Evolutionary conservation across 2,113 vertebrate species (phyloP).

Genomic region (human (Homo sapiens)): GRCh38 chr7:118782501-118783000

Average conservation of each 20-base stretch:
- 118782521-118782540: background rate
- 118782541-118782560: background rate
- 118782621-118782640: background rate
- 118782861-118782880: background rate
- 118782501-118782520: background rate
- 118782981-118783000: background rate
- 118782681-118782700: background rate
- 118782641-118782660: background rate
- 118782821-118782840: background rate
- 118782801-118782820: background rate
- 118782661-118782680: background rate
- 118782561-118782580: background rate
- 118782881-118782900: background rate
- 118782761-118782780: background rate
- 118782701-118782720: background rate
- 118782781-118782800: background rate
- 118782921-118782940: background rate
- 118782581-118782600: background rate
- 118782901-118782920: background rate
- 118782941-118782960: background rate
- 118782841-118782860: background rate
- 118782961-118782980: background rate
- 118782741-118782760: background rate
- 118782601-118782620: accelerated
- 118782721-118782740: background rate